Conservation (phyloP, 2,113 vertebrate genomes). For the Gobio gobio region DNA sequence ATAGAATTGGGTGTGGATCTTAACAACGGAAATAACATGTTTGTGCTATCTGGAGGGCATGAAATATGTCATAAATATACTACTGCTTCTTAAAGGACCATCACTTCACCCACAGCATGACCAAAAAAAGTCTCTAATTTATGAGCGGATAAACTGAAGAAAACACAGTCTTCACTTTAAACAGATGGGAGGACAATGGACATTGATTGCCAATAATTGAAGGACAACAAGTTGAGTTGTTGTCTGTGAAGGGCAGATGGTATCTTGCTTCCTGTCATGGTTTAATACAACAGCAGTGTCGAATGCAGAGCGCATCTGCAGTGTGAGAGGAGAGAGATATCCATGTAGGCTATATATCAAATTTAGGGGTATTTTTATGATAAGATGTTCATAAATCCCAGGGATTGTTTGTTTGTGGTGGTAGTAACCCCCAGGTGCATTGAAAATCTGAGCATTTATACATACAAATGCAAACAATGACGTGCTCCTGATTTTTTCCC, state of each 20-base stretch:
- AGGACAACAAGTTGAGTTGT: slow-evolving; percentile 43
- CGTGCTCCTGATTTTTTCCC: slow-evolving; percentile 29
- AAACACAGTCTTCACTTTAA: slow-evolving; percentile 37
- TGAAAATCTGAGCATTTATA: slow-evolving; percentile 34
- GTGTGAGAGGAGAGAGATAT: background rate
- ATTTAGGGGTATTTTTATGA: background rate
- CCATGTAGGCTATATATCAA: background rate
- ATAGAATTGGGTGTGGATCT: background rate
- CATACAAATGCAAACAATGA: slow-evolving; percentile 41
- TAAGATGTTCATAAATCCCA: background rate
- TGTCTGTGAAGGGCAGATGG: slow-evolving; percentile 51
- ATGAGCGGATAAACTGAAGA: slow-evolving; percentile 1
- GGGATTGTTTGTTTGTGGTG: background rate
- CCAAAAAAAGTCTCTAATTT: slow-evolving; percentile 27
- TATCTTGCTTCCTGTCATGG: slow-evolving; percentile 50
- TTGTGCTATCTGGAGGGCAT: background rate
- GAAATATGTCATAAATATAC: slow-evolving; percentile 7
- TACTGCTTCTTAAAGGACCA: background rate
- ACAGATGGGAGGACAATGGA: slow-evolving; percentile 49
- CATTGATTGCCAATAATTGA: slow-evolving; percentile 64
- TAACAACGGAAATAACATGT: background rate
- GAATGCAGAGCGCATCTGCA: background rate
- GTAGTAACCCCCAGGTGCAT: slow-evolving; percentile 33
- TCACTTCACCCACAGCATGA: background rate
- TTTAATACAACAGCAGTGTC: slow-evolving; percentile 31